Percentiles rank a stretch among this genome's conserved stretches.
Conservation (phyloP, 2,113 vertebrate genomes). For the Prochilodus magdalenae region DNA sequence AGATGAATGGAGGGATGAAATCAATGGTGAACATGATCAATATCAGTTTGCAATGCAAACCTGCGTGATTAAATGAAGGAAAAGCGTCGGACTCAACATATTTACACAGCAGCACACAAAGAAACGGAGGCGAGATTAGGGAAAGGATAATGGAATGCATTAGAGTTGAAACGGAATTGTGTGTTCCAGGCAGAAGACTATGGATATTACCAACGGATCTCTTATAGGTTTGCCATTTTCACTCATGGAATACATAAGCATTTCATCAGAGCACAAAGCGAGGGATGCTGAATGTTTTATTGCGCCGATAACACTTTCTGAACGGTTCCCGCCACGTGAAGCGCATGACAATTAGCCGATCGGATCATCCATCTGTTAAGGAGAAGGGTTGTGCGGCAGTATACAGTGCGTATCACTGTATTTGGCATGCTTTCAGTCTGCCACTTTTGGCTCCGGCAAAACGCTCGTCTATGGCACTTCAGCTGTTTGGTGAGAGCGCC, state of each 20-base stretch:
- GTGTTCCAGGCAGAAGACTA: neutral
- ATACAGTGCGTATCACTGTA: constrained; percentile 12
- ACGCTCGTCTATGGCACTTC: neutral
- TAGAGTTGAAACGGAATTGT: neutral
- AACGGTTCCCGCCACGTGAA: constrained; percentile 17
- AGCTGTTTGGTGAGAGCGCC: neutral
- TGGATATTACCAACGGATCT: neutral
- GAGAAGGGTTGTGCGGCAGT: neutral
- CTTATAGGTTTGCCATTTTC: neutral
- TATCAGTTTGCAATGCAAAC: neutral
- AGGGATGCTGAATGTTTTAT: constrained; percentile 27
- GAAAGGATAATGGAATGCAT: constrained; percentile 5
- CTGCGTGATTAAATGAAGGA: neutral
- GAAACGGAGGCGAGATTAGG: neutral
- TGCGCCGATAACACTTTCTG: constrained; percentile 13
- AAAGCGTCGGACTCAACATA: neutral
- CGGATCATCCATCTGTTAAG: constrained; percentile 35
- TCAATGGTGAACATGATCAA: neutral
- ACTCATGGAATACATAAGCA: neutral
- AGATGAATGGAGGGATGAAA: neutral
- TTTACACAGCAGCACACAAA: neutral
- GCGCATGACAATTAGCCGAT: constrained; percentile 43
- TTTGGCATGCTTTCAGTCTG: constrained; percentile 3
- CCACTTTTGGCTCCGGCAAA: constrained; percentile 25
- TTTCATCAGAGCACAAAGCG: constrained; percentile 1